phyloP scores from a whole-genome alignment of 2,888 invertebrate species.

The Melanostoma scalare region DNA sequence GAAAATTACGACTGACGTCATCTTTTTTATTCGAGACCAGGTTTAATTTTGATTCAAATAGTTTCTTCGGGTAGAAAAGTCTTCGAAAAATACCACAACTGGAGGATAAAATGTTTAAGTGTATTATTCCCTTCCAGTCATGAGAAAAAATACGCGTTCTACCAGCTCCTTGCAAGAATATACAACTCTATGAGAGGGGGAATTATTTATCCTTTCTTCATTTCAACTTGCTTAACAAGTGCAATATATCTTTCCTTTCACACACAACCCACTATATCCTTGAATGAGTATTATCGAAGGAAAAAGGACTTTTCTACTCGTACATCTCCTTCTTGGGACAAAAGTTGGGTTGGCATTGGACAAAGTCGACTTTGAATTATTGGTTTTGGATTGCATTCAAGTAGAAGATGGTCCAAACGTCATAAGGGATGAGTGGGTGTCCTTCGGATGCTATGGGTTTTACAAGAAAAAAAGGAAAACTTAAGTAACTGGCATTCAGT shows the following conservation, averaged over 20 bases:
- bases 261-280: not conserved
- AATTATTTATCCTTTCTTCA: conserved; percentile 37
- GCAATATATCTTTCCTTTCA: conserved; percentile 24
- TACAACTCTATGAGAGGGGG: not conserved
- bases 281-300: not conserved
- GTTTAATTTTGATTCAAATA: too few relatives aligned
- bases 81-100: too few relatives aligned
- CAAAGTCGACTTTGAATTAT: conserved; percentile 63
- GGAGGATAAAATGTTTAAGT: too few relatives aligned
- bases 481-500: too few relatives aligned
- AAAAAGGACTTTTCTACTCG: not conserved
- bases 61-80: too few relatives aligned
- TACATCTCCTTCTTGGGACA: not conserved
- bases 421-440: conserved; percentile 43
- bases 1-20: too few relatives aligned
- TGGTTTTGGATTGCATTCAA: conserved; percentile 65
- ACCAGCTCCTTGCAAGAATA: too few relatives aligned
- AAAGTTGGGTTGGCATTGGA: conserved; percentile 36
- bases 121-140: too few relatives aligned
- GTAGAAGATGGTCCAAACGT: conserved; percentile 56
- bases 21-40: too few relatives aligned
- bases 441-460: not conserved
- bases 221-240: conserved; percentile 38
- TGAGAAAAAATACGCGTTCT: too few relatives aligned
- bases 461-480: conserved; percentile 28